A percentile compares a stretch with the other conserved stretches of the same genome.
These are phyloP conservation scores for Empis livida DNA, from an alignment of 2,888 invertebrate species.

Conservation along the genomic window DNA sequence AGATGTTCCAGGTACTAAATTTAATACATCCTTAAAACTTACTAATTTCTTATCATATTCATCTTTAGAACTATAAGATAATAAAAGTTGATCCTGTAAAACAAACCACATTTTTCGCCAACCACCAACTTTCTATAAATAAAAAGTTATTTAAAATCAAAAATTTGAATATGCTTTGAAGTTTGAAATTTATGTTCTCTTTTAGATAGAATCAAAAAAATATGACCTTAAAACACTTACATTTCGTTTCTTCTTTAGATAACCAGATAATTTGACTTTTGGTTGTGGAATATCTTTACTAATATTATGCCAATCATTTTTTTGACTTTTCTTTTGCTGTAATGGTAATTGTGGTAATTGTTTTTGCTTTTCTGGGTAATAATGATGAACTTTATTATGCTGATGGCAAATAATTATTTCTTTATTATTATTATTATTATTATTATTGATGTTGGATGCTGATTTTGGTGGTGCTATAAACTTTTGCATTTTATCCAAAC, in stretches of 20 bases:
- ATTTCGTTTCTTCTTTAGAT: constrained; percentile 26
- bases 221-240: constrained; percentile 15
- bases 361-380: too few species aligned
- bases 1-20: constrained; percentile 25
- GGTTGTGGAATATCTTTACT: constrained; percentile 5
- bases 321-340: background rate
- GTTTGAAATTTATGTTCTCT: background rate
- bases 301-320: background rate
- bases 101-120: constrained; percentile 28
- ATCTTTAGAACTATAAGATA: constrained; percentile 24
- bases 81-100: constrained; percentile 23
- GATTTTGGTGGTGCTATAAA: too few species aligned
- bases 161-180: too few species aligned
- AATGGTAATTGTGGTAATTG: too few species aligned
- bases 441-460: too few species aligned
- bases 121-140: constrained; percentile 23
- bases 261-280: constrained; percentile 24
- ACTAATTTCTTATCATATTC: constrained; percentile 26
- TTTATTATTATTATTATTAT: too few species aligned
- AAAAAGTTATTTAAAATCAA: too few species aligned
- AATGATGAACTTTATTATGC: too few species aligned
- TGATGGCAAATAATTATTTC: too few species aligned
- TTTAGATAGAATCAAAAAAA: too few species aligned
- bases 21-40: constrained; percentile 25
- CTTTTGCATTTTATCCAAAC: too few species aligned